Evolutionary conservation across 1,140 invertebrate genomes (phyloP), one percentile per base, ranked within the genome.

Genomic region (Asbolus verrucosus): DNA sequence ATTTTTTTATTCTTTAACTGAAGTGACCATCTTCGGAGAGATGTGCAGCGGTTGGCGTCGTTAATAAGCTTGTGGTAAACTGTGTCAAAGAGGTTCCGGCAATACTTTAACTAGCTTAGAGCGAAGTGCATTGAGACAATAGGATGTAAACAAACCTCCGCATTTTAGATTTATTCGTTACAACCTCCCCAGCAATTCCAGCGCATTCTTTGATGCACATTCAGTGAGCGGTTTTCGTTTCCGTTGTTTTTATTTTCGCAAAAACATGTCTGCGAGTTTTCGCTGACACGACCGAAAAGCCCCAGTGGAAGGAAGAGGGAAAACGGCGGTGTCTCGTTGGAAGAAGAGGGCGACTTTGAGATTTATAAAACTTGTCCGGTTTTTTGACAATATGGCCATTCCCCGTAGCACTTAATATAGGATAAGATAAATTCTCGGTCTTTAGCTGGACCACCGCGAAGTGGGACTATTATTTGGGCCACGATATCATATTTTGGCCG

Each of bases 131-230:
- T 67, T 50, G 43, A 69, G 71, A 73, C 72, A 73, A 73, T 73
- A 66, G 72, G 65, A 73, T 73, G 72, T 73, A 71, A 71, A 71
- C 72, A 71, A 71, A 71, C 69, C 65, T 46, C 61, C 38, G 66
- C 38, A 24, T 66, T 63, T 69, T 59, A 71, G 69, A 73, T 73
- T 73, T 73, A 73, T 73, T 65, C 54, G 69, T 73, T 66, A 68
- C 65, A 71, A 68, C 69, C 46, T 59, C 65, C 60, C 63, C 54
- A 54, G 71, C 72, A 71, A 73, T 73, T 71, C 66, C 69, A 61
- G 31, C 72, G 72, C 69, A 71, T 71, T 73, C 72, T 73, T 69
- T 71, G 69, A 68, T 68, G 65, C 69, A 68, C 60, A 66, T 68
- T 70, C 65, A 30, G 71, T 69, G 63, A 70, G 65, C 72, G 62